These are phyloP conservation scores for Lepilemur septentrionalis DNA, from an alignment of 2,797 vertebrate species.

Conservation along the genomic window DNA sequence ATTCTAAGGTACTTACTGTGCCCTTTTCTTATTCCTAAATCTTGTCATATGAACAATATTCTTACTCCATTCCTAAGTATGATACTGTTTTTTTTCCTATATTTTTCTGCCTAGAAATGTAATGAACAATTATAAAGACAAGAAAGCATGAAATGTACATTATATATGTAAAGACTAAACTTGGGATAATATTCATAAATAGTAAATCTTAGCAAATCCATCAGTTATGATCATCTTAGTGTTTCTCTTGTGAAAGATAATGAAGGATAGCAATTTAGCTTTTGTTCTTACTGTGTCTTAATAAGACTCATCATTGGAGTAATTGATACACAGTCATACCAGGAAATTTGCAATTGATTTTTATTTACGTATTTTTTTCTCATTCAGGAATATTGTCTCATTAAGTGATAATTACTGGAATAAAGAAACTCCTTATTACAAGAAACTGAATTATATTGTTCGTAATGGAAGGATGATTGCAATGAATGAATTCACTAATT, in stretches of 20 bases:
- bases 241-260: neutral
- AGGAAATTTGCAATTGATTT: slow-evolving; percentile 31
- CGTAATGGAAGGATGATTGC: neutral
- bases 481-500: neutral
- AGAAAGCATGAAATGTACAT: neutral
- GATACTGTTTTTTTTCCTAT: neutral
- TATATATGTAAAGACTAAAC: neutral
- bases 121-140: neutral
- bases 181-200: neutral
- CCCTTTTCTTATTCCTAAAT: neutral
- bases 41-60: neutral
- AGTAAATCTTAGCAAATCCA: neutral
- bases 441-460: slow-evolving; percentile 15
- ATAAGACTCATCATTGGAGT: neutral
- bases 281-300: neutral
- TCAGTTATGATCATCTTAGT: neutral
- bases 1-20: neutral
- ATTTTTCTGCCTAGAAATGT: neutral
- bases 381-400: neutral
- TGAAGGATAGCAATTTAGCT: neutral
- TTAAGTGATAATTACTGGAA: slow-evolving; percentile 22
- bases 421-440: neutral
- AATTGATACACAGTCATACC: neutral
- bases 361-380: neutral
- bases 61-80: neutral